Percentiles rank a stretch among this genome's conserved stretches.
Conservation (phyloP, 2,113 vertebrate species). For the Benitochromis conjunctus region DNA sequence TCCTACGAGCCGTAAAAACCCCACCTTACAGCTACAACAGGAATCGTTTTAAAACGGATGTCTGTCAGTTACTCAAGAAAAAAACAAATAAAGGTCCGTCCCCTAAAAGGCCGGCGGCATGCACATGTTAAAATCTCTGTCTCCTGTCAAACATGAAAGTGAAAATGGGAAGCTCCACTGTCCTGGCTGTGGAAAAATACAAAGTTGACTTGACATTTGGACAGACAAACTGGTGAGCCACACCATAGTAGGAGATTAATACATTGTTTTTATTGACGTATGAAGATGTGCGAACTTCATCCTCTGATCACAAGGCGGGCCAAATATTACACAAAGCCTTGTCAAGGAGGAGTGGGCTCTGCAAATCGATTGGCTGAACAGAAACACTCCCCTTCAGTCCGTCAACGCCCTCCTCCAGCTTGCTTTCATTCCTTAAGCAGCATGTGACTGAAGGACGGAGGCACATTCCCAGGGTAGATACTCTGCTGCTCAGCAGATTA, state of each 20-base stretch:
- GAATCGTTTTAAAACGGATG: accelerated
- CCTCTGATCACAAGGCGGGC: not conserved
- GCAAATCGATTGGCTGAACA: conserved; percentile 37
- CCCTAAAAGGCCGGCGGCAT: not conserved
- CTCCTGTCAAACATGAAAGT: not conserved
- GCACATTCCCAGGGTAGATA: not conserved
- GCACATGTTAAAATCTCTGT: not conserved
- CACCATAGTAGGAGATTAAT: not conserved
- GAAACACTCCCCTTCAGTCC: conserved; percentile 12
- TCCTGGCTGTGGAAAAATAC: not conserved
- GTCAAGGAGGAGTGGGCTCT: not conserved
- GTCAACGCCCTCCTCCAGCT: not conserved
- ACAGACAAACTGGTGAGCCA: not conserved
- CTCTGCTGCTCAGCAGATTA: not conserved
- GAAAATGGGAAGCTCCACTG: not conserved
- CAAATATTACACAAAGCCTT: conserved; percentile 42
- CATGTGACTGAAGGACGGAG: conserved; percentile 37
- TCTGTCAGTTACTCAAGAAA: not conserved
- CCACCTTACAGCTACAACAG: not conserved
- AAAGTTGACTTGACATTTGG: not conserved
- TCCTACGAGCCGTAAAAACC: not conserved
- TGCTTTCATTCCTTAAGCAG: not conserved
- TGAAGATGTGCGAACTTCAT: conserved; percentile 37
- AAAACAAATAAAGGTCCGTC: not conserved
- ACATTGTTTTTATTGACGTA: conserved; percentile 37